A percentile compares a stretch with the other conserved stretches of the same genome.
Conservation (phyloP, 1,140 invertebrate genomes). For the Sipha flava region DNA sequence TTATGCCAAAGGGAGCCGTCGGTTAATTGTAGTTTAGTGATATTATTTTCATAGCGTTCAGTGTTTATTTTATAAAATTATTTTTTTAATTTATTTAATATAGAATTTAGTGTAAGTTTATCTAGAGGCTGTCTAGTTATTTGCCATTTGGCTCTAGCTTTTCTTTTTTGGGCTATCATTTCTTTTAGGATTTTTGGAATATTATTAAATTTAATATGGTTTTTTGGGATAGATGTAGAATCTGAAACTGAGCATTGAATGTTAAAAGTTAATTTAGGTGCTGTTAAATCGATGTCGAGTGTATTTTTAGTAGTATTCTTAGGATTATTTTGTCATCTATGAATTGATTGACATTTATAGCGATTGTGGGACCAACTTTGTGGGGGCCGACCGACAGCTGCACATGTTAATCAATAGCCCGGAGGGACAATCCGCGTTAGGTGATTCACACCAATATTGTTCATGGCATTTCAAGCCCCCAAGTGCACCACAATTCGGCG, state of each 20-base stretch:
- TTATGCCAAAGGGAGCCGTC: too few species aligned
- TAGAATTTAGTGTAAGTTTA: not conserved
- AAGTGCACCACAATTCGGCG: conserved; percentile 38
- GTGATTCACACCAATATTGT: too few species aligned
- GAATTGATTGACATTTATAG: not conserved
- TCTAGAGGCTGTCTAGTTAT: not conserved
- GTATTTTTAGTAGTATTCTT: too few species aligned
- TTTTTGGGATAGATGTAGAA: not conserved
- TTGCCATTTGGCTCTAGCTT: not conserved
- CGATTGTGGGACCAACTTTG: not conserved
- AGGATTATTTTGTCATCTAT: not conserved
- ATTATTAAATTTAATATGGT: not conserved
- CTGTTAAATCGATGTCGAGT: not conserved
- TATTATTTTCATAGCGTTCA: not conserved
- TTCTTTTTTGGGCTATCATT: not conserved
- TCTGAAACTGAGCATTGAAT: not conserved
- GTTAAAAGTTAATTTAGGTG: not conserved
- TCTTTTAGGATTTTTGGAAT: not conserved
- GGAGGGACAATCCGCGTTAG: too few species aligned
- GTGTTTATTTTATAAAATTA: too few species aligned
- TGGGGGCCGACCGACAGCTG: not conserved
- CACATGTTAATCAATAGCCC: too few species aligned
- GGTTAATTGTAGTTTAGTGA: too few species aligned
- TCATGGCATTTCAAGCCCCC: too few species aligned
- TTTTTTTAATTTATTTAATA: not conserved